phyloP scores from a whole-genome alignment of 2,888 invertebrate species.

The Eilema depressum region DNA sequence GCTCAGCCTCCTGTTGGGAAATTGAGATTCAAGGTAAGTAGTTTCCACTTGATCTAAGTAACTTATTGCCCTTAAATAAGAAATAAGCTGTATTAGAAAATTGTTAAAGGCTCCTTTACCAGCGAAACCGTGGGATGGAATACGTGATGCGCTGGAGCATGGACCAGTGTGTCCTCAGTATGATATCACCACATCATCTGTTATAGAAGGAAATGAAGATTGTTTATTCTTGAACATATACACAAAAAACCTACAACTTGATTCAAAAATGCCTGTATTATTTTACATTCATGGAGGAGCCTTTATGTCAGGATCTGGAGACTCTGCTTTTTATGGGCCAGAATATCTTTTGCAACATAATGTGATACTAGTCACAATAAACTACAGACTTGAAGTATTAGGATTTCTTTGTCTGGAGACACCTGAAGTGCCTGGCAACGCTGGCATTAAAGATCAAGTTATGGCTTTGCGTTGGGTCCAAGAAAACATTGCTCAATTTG shows the following conservation, averaged over 20 bases:
- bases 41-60: background rate
- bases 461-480: conserved; percentile 69
- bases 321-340: conserved; percentile 68
- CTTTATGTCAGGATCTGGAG: conserved; percentile 72
- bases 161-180: conserved; percentile 72
- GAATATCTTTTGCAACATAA: conserved; percentile 72
- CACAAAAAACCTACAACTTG: conserved; percentile 55
- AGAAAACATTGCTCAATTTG: conserved; percentile 67
- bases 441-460: conserved; percentile 76
- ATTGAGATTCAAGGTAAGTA: conserved; percentile 13
- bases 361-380: conserved; percentile 76
- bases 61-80: no score
- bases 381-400: conserved; percentile 71
- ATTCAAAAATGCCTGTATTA: conserved; percentile 71
- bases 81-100: background rate
- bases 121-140: conserved; percentile 64
- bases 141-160: conserved; percentile 68
- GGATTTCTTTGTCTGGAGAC: conserved; percentile 64
- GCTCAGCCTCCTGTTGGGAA: conserved; percentile 12
- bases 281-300: conserved; percentile 79
- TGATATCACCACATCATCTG: conserved; percentile 54
- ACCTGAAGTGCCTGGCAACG: conserved; percentile 73
- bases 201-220: conserved; percentile 67
- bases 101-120: conserved; percentile 66
- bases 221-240: conserved; percentile 74